Base-by-base conservation (phyloP, 2,797 vertebrate genomes). In the Sternarchorhynchus goeldii region DNA sequence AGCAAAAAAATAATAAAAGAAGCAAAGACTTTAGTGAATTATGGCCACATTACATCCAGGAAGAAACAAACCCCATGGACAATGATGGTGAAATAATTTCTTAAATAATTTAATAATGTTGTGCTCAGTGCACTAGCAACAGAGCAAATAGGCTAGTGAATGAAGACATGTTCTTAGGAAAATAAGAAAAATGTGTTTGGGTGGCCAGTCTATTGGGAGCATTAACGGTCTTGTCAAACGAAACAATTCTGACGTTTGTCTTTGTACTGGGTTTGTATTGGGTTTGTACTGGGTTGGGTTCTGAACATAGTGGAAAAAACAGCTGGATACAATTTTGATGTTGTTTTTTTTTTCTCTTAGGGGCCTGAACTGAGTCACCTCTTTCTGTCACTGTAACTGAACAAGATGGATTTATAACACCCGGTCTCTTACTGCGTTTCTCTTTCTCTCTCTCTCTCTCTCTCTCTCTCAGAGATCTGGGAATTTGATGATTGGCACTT, bases 311-410 rank as follows among this genome's bases (percentile, higher is more conserved):
- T n/a, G 7, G 34, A 62, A 79, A 41, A 70, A 79, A 75, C 86
- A 88, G 85, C 85, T 85, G 85, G 82, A 84, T 79, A 85, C 76
- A 71, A 88, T 85, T 90, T 87, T 80, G 69, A 29, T 78, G n/a
- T n/a, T n/a, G n/a, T n/a, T n/a, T n/a, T 53, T 80, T 70, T 81
- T 82, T 84, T 86, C 86, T 85, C 50, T 73, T 66, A 78, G 73
- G 79, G 73, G 60, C 41, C 64, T 88, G 82, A 89, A 90, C 86
- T 32, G 55, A 82, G 67, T 85, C 87, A 83, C 80, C 78, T 77
- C 84, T 86, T 8, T 14, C 78, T 84, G 82, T 85, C 84, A 86
- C 74, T 82, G 64, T 21, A 50, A 57, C 71, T 62, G 74, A 79
- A 80, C 50, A 17, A 53, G 80, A 82, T 76, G 59, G 82, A 82